Percentiles rank a stretch among this genome's conserved stretches.
These are phyloP conservation scores for Pedionomus torquatus DNA, from an alignment of 2,113 vertebrate genomes.

Conservation along the genomic window DNA sequence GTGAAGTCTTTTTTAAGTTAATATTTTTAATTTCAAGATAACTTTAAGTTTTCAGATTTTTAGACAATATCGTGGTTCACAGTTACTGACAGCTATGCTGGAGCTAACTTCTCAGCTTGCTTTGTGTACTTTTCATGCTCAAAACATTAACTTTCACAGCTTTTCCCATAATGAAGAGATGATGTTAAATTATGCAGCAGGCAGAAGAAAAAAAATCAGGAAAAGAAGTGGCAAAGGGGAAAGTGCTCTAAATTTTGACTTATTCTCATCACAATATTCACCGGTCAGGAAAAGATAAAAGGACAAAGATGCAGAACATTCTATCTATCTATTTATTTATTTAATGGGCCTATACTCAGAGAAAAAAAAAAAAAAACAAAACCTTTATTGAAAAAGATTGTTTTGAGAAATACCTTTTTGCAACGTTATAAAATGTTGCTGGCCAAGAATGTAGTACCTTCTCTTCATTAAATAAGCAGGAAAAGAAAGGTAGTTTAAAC, in stretches of 20 bases:
- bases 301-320: background rate
- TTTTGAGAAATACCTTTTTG: background rate
- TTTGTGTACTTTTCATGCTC: background rate
- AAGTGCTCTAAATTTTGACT: background rate
- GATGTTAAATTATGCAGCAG: background rate
- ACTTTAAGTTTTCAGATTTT: background rate
- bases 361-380: background rate
- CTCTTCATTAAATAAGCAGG: background rate
- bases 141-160: background rate
- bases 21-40: background rate
- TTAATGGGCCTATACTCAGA: rapidly evolving
- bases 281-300: background rate
- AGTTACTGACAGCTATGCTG: background rate
- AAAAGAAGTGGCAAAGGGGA: background rate
- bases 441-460: background rate
- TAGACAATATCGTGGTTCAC: background rate
- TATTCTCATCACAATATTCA: background rate
- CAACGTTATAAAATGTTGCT: background rate
- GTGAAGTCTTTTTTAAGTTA: background rate
- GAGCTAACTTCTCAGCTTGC: background rate
- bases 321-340: background rate
- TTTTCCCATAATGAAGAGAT: background rate
- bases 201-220: background rate
- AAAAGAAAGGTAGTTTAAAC: background rate
- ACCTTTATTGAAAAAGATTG: background rate